Conservation (phyloP, 2,888 invertebrate species). For the Cheilosia urbana region DNA sequence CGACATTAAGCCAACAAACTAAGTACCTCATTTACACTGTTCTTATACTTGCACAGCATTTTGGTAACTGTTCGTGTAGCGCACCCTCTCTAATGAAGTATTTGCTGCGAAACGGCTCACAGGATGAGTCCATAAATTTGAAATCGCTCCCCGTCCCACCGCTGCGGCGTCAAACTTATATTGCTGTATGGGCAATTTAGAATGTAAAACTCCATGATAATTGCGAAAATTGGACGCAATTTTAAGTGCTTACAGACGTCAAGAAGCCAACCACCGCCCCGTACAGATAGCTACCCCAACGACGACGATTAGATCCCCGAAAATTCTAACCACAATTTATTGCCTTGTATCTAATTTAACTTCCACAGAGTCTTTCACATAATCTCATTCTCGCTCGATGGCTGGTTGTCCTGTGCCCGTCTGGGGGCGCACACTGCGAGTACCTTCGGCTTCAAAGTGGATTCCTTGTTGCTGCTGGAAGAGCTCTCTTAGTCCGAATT, state of each 20-base stretch:
- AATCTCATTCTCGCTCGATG: conserved; percentile 30
- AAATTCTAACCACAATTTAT: conserved; percentile 76
- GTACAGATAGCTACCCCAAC: conserved; percentile 24
- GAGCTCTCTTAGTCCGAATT: conserved; percentile 30
- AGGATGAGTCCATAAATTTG: conserved; percentile 71
- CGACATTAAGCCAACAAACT: conserved; percentile 19
- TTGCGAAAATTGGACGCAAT: conserved; percentile 73
- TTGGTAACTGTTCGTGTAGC: conserved; percentile 42
- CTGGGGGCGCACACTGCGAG: conserved; percentile 1
- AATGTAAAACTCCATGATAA: conserved; percentile 74
- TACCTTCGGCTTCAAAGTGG: conserved; percentile 35
- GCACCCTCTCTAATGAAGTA: conserved; percentile 57
- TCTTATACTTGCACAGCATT: conserved; percentile 42
- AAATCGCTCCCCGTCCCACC: conserved; percentile 1
- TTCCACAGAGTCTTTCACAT: conserved; percentile 63
- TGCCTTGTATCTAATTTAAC: conserved; percentile 77
- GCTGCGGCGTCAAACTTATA: conserved; percentile 59
- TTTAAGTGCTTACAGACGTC: conserved; percentile 69
- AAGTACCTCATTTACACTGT: conserved; percentile 60
- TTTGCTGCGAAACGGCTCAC: conserved; percentile 33
- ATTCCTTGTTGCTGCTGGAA: conserved; percentile 9
- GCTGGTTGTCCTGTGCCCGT: conserved; percentile 16
- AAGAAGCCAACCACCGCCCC: conserved; percentile 40
- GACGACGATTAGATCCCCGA: conserved; percentile 73
- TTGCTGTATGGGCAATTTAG: conserved; percentile 71